Evolutionary conservation across 2,113 vertebrate species (phyloP), one percentile per base, ranked within the genome.

Genomic region (Triplophysa dalaica): DNA sequence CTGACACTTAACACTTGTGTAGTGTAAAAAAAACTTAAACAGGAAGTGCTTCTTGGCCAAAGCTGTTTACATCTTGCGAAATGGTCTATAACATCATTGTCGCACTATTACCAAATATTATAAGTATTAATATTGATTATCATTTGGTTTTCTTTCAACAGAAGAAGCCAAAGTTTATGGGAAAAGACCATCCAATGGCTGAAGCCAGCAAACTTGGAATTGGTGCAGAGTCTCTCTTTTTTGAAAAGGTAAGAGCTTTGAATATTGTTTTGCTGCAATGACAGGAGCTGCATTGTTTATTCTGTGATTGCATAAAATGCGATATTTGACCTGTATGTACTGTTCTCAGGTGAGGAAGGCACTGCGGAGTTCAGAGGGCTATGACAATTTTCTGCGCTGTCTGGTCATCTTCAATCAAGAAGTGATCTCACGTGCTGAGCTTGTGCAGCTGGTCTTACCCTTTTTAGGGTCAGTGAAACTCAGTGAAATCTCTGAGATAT

Each of bases 371-470:
- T 88, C 95, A 0, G 98, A 99, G 65, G 97, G 95, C 0, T 99
- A 99, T 0, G 97, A 99, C 76, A 99, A 98, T 89, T 99, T 99
- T 88, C 90, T 99, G 22, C 94, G 98, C 12, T 99, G 98, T 89
- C 93, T 99, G 84, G 93, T 98, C 29, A 97, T 99, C 87, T 99
- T 99, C 89, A 99, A 99, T 89, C 96, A 99, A 91, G 98, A 99
- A 87, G 96, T 99, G 4, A 99, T 99, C 79, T 98, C 98, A 22
- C 92, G 96, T 19, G 92, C 96, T 0, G 98, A 99, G 87, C 94
- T 99, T 1, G 97, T 99, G 67, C 98, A 99, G 86, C 90, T 99
- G 8, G 98, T 99, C 69, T 95, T 96, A 85, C 98, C 98, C 0
- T 99, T 99, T 87, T 91, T 99, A 76, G 97, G 96, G 98, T 99